Percentiles rank a stretch among this genome's conserved stretches.
phyloP scores from a whole-genome alignment of 2,113 vertebrate genomes.

The Numenius arquata region DNA sequence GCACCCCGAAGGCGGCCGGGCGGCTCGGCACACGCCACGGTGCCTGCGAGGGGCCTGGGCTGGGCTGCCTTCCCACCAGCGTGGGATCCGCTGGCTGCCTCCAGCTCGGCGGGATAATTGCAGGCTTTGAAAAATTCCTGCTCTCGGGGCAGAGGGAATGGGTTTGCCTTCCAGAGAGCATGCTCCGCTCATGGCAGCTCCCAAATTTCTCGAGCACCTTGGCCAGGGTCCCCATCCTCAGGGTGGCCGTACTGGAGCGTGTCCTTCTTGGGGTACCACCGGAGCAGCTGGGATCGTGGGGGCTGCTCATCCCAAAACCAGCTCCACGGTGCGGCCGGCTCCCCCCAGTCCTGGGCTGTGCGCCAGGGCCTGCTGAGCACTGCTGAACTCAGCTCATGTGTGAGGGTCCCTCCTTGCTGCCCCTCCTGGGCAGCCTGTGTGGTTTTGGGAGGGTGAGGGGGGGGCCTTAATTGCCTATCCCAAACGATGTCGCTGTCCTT shows the following conservation, averaged over 20 bases:
- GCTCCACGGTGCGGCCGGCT: background rate
- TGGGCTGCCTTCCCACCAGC: background rate
- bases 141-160: background rate
- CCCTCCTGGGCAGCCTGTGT: background rate
- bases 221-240: constrained; percentile 30
- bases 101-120: background rate
- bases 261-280: background rate
- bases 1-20: background rate
- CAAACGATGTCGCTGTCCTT: background rate
- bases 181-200: background rate
- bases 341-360: background rate
- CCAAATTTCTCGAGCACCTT: background rate
- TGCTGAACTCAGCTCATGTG: fast-evolving
- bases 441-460: background rate
- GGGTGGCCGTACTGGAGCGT: background rate
- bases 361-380: background rate
- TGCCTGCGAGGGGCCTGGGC: background rate
- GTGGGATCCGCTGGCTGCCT: constrained; percentile 12
- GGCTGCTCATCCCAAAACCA: background rate
- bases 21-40: background rate
- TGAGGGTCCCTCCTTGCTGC: background rate
- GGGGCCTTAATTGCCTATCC: background rate
- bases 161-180: background rate
- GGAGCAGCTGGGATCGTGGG: background rate
- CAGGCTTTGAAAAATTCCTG: constrained; percentile 31